Evolutionary conservation across 1,140 invertebrate species (phyloP), one percentile per base, ranked within the genome.

Genomic region (Heterodera carotae): DNA sequence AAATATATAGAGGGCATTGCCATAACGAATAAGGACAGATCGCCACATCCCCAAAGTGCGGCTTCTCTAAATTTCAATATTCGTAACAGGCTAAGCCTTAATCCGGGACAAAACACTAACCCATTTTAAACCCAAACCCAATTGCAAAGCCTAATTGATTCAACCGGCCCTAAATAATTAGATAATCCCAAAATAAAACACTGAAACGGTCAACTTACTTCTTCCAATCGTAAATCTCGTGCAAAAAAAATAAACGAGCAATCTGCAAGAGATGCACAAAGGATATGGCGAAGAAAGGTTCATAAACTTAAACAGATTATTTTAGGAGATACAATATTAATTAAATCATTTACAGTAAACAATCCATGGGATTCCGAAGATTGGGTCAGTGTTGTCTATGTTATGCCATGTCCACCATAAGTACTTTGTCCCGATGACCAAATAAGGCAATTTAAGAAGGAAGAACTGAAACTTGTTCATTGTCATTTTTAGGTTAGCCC

Each of bases 321-420:
- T 69, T 69, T 27, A 25, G 27, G 27, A 25, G 6, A 7, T n/a
- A n/a, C n/a, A 39, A 69, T 31, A 69, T 33, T 10, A 48, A 69
- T 69, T 12, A 71, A 71, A 71, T 8, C 27, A 2, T 6, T 56
- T 36, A 71, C 69, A 29, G 29, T 33, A 43, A n/a, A 48, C 3
- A n/a, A 71, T 71, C 69, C 0, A 93, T 34, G 36, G 64, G 27
- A 76, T 64, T 56, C 75, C 66, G 29, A 84, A 90, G 76, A 94
- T 92, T 2, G 93, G 92, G 88, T 93, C 93, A 0, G 93, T 93
- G 85, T 93, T 93, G 8, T 25, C 31, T 8, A 18, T 10, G 3
- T 7, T 31, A 85, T 94, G 93, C 93, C 93, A 94, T 0, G 92
- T 93, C 93, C 93, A 94, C 88, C 93, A 93, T 1, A 93, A 86